Conservation (phyloP, 1,140 invertebrate species). For the Drosophila subpulchrella region DNA sequence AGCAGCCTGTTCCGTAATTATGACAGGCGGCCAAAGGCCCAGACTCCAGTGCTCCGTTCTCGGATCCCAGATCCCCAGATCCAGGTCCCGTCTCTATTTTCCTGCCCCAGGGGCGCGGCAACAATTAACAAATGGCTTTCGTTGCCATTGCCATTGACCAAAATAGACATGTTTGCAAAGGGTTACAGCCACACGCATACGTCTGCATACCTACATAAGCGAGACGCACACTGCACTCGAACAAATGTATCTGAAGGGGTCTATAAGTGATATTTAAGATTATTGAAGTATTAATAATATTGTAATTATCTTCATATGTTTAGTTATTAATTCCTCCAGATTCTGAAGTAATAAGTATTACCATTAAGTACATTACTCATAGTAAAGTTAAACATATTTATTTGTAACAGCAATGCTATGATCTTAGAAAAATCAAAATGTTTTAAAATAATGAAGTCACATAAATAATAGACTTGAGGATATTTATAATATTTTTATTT, state of each 20-base stretch:
- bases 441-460: too few species aligned
- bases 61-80: constrained; percentile 20
- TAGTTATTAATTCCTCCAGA: too few species aligned
- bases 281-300: background rate
- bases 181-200: constrained; percentile 28
- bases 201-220: background rate
- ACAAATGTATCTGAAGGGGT: background rate
- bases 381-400: too few species aligned
- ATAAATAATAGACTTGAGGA: too few species aligned
- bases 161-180: constrained; percentile 58
- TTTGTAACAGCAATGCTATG: too few species aligned
- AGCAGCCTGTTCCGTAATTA: constrained; percentile 64
- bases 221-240: constrained; percentile 4
- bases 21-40: constrained; percentile 51
- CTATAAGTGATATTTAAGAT: background rate
- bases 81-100: constrained; percentile 26
- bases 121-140: constrained; percentile 66
- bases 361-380: too few species aligned
- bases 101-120: constrained; percentile 37
- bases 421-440: too few species aligned
- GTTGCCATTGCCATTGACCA: constrained; percentile 35
- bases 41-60: background rate
- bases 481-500: too few species aligned
- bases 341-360: too few species aligned
- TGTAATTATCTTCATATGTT: too few species aligned